Conservation (phyloP, 2,113 vertebrate species). For the Ciconia boyciana region DNA sequence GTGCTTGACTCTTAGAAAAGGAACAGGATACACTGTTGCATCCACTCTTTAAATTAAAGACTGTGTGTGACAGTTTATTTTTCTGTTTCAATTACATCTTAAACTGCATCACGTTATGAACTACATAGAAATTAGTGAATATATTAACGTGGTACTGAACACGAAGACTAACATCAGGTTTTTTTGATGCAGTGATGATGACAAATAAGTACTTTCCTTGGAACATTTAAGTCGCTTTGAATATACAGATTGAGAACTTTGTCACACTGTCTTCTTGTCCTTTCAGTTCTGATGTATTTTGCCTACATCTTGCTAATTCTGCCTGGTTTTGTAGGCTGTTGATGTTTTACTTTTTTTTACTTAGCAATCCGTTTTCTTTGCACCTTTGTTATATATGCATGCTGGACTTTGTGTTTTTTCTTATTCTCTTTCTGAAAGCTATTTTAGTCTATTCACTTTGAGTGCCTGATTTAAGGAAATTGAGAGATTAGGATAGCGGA, state of each 20-base stretch:
- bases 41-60: not conserved
- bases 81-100: not conserved
- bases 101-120: not conserved
- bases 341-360: not conserved
- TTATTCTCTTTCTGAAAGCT: not conserved
- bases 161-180: not conserved
- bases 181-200: not conserved
- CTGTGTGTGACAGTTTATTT: not conserved
- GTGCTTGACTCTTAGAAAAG: not conserved
- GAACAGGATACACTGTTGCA: not conserved
- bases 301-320: not conserved
- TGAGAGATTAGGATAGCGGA: not conserved
- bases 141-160: not conserved
- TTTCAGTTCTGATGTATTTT: too few relatives aligned
- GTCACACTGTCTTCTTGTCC: too few relatives aligned
- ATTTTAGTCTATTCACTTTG: not conserved
- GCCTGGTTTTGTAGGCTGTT: not conserved
- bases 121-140: not conserved
- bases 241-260: not conserved
- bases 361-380: not conserved
- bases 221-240: not conserved
- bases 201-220: not conserved
- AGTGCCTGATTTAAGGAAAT: conserved; percentile 33
- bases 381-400: not conserved
- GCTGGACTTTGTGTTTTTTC: not conserved